Percentiles rank a stretch among this genome's conserved stretches.
These are phyloP conservation scores for Petaurus breviceps DNA, from an alignment of 2,113 vertebrate species.

Conservation along the genomic window DNA sequence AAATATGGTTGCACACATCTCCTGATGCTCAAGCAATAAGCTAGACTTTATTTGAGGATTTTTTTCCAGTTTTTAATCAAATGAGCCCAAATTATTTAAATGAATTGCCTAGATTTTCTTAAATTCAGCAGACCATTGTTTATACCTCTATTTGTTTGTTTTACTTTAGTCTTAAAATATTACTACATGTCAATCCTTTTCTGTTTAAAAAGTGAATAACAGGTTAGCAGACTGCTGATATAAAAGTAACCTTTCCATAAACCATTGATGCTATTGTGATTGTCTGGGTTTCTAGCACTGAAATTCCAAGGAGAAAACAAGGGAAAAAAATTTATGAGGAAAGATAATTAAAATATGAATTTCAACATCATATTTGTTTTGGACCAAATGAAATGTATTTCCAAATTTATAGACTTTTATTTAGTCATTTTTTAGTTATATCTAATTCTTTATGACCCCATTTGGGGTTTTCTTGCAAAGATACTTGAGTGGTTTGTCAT, in stretches of 20 bases:
- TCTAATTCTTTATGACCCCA: background rate
- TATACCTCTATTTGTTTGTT: background rate
- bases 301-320: constrained; percentile 44
- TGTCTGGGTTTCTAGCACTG: background rate
- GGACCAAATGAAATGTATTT: constrained; percentile 33
- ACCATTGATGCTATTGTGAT: background rate
- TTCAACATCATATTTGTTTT: constrained; percentile 64
- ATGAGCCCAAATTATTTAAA: background rate
- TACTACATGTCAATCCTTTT: background rate
- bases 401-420: constrained; percentile 48
- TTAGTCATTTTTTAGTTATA: background rate
- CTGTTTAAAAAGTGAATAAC: background rate
- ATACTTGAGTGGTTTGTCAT: background rate
- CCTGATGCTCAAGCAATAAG: background rate
- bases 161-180: background rate
- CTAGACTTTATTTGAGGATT: background rate
- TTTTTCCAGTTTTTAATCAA: background rate
- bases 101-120: background rate
- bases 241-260: background rate
- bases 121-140: background rate
- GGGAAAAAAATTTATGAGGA: constrained; percentile 48
- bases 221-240: background rate
- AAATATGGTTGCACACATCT: background rate
- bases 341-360: constrained; percentile 63
- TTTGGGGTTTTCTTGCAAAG: background rate